A percentile compares a stretch with the other conserved stretches of the same genome.
Conservation (phyloP, 2,113 vertebrate species). For the Ranitomeya imitator region DNA sequence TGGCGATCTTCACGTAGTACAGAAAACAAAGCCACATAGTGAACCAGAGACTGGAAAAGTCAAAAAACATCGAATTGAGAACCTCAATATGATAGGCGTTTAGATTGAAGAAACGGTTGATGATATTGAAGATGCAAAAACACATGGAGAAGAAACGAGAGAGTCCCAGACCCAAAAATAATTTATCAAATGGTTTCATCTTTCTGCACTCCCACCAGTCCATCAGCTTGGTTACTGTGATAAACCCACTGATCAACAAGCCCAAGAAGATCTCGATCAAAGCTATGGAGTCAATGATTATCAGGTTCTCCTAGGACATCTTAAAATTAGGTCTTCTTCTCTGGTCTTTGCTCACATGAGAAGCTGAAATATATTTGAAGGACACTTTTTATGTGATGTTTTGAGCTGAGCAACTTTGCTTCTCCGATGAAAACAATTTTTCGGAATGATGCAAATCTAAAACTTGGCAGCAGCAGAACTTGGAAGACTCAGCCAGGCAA, state of each 20-base stretch:
- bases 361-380: neutral
- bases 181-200: constrained; percentile 7
- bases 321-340: neutral
- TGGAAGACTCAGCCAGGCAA: neutral
- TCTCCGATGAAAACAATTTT: neutral
- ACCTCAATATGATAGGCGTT: neutral
- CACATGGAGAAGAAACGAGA: neutral
- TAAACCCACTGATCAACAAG: neutral
- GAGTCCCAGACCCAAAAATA: neutral
- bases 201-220: neutral
- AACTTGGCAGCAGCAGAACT: neutral
- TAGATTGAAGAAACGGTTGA: neutral
- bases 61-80: neutral
- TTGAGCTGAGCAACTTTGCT: neutral
- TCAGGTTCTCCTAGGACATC: neutral
- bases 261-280: neutral
- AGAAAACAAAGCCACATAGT: constrained; percentile 5
- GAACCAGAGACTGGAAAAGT: constrained; percentile 24
- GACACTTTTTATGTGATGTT: neutral
- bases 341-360: neutral
- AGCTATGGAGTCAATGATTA: neutral
- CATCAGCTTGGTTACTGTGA: neutral
- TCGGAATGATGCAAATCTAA: constrained; percentile 19
- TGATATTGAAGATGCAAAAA: neutral
- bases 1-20: constrained; percentile 22